Percentiles rank a stretch among this genome's conserved stretches.
Conservation (phyloP, 1,140 invertebrate genomes). For the Zaprionus ghesquierei region DNA sequence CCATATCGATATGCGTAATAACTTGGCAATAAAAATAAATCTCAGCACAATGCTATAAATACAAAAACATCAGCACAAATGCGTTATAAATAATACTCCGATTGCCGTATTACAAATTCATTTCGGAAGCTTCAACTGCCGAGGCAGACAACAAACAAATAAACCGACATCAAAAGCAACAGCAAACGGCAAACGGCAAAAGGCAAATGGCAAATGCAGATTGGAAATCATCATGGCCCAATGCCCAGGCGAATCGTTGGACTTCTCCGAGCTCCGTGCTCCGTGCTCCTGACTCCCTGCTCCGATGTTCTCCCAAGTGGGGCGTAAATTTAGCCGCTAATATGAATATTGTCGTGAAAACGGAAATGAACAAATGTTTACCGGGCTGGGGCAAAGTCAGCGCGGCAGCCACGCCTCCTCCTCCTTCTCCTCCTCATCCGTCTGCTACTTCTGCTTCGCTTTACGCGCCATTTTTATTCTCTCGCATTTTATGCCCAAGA, state of each 20-base stretch:
- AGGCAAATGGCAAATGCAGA: constrained; percentile 23
- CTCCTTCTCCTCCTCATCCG: constrained; percentile 6
- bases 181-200: constrained; percentile 42
- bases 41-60: constrained; percentile 75
- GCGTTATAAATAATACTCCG: constrained; percentile 77
- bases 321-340: constrained; percentile 72
- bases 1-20: constrained; percentile 81
- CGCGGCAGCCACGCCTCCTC: background rate
- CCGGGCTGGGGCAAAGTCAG: background rate
- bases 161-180: constrained; percentile 57
- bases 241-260: constrained; percentile 40
- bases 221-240: constrained; percentile 70
- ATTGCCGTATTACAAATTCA: constrained; percentile 73
- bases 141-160: constrained; percentile 28
- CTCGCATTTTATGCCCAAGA: constrained; percentile 43
- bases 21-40: constrained; percentile 82
- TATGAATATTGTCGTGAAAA: constrained; percentile 78
- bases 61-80: constrained; percentile 79
- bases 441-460: background rate
- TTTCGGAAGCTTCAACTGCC: constrained; percentile 49
- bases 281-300: too few species aligned
- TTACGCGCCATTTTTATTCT: background rate
- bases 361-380: constrained; percentile 74
- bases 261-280: constrained; percentile 3
- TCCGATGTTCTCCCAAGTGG: constrained; percentile 42